Evolutionary conservation across 1,140 invertebrate species (phyloP), one percentile per base, ranked within the genome.

Genomic region (Cyphomyrmex costatus): DNA sequence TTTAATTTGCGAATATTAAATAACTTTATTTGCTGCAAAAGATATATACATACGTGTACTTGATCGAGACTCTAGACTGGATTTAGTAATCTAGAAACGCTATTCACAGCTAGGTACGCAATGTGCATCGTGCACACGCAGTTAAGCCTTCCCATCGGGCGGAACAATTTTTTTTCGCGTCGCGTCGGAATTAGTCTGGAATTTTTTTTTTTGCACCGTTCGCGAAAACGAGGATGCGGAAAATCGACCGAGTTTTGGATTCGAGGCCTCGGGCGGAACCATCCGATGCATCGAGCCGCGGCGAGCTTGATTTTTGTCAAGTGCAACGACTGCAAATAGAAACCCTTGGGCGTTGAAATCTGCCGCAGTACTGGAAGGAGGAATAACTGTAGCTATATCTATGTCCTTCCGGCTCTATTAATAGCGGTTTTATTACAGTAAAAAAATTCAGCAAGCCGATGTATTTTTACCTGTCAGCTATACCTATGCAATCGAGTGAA

Each of bases 261-360:
- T 36, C 12, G 42, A 49, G 12, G 83, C 83, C 58, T 27, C 27
- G 36, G 76, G 88, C 76, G 21, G 1, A 27, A n/a, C 49, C 14
- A 51, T 53, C 24, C 21, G 68, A 16, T 79, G 33, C 36, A 56
- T 68, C 16, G 30, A 68, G 8, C 16, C 24, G 30, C 27, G 76
- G 80, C n/a, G 53, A 82, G 85, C 46, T 88, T 86, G 83, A 91
- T 91, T 91, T 90, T 91, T 91, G 77, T 84, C 87, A 85, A 84
- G 82, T 87, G 83, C 73, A 84, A 80, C 79, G 74, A 77, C 78
- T 86, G 63, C 85, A 74, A 88, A 66, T 79, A 87, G 51, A 30
- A 49, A 76, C 36, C 87, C 76, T 68, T 66, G 33, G 46, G 53
- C 24, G 68, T 53, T 77, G 24, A 83, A 63, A 33, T 42, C 36